Base-by-base conservation (phyloP, 2,797 vertebrate species). In the Microctenopoma lineatum region DNA sequence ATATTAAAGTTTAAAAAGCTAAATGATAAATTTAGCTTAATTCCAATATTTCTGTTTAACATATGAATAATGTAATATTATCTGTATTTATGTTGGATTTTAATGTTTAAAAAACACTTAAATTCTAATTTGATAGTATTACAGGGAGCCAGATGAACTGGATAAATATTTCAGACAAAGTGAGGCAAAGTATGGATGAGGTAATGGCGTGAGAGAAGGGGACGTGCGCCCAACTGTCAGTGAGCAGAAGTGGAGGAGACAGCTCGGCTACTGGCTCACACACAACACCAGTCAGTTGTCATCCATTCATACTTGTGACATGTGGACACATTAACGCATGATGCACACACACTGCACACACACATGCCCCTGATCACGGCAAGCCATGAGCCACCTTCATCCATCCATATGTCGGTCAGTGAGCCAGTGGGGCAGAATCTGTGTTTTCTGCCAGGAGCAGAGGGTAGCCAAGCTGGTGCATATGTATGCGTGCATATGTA, bases 341-440 rank as follows among this genome's bases (percentile, higher is more conserved):
- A 77, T 70, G 70, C 78, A 66, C 63, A 79, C 70, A 81, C 79
- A 74, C 65, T 6, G 4, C 72, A 63, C 50, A 73, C 65, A 48
- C 72, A 75, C 66, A 70, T 21, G 5, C 68, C 71, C 63, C 47
- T 55, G 75, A 87, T 80, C 77, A 65, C 3, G 29, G 64, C 75
- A 58, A 84, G 70, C 64, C 65, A 70, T 3, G 56, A 82, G 73
- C 64, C 46, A 65, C 67, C 67, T 77, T 60, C 64, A 82, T 76
- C 83, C 74, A 87, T 84, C 84, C 88, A 89, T 89, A 87, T 89
- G 90, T 89, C 61, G 74, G 83, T 87, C 84, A 89, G 78, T 72
- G 81, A 86, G 83, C 72, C 79, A 80, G 75, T 80, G 27, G 79
- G 75, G 82, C 79, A 81, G 70, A 73, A 82, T 66, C 12, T 7